Evolutionary conservation across 2,888 invertebrate genomes (phyloP), one percentile per base, ranked within the genome.

Genomic region (Polyommatus icarus): DNA sequence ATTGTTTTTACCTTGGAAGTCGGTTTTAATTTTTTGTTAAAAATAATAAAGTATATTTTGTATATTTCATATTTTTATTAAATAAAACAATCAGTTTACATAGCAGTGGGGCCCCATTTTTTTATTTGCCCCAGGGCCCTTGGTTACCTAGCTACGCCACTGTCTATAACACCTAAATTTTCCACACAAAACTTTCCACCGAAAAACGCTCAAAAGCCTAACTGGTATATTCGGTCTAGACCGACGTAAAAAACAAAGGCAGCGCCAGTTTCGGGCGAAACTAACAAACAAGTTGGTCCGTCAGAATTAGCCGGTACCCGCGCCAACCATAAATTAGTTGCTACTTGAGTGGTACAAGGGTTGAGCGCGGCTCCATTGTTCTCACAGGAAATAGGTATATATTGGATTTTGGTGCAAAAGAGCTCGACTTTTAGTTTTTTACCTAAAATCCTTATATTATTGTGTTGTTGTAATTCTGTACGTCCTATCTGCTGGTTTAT

Each of bases 251-350:
- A 71, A 78, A 71, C 54, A 61, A 20, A 18, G n/a, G 36, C 18
- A 24, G 12, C 6, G 29, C 3, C 36, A 71, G 29, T 71, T 40
- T 40, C 50, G 24, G 71, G 61, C 18, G 54, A 50, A 82, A 80
- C 81, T 81, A 81, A 78, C 78, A 59, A 77, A 59, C 77, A 79
- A 82, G 77, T 81, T 83, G 83, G 84, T 88, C 88, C 85, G 86
- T 87, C 87, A 85, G 89, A 89, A 93, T 92, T 92, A 91, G 91
- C 89, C 87, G 84, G 89, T 83, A 87, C 90, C 88, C 91, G 91
- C 91, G 90, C 91, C 92, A 87, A 85, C 90, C 90, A 89, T 93
- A 93, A 93, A 93, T 93, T 93, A 93, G 91, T 88, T 84, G 88
- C 86, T 89, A 88, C 90, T 89, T 89, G 88, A 85, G 85, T 87